phyloP scores from a whole-genome alignment of 1,140 invertebrate genomes.

The Pogonus chalceus region DNA sequence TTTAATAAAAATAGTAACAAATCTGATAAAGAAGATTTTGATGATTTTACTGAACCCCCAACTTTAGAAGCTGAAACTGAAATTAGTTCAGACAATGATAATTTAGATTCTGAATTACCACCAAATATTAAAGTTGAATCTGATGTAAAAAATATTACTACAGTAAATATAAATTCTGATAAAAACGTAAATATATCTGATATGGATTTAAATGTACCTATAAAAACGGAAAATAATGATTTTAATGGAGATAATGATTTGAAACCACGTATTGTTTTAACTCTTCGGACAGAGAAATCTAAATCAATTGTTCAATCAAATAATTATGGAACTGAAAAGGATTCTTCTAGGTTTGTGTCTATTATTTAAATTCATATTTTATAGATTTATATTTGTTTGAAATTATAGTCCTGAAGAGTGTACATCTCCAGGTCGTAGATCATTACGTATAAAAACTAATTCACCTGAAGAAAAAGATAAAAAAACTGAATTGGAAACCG shows the following conservation, averaged over 20 bases:
- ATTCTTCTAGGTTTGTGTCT: background rate
- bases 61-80: background rate
- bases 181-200: background rate
- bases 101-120: background rate
- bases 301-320: background rate
- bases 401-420: conserved; percentile 31
- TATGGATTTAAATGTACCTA: background rate
- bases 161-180: background rate
- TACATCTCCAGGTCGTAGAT: conserved; percentile 37
- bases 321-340: background rate
- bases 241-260: background rate
- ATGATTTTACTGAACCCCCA: background rate
- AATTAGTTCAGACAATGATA: background rate
- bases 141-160: background rate
- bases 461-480: conserved; percentile 29
- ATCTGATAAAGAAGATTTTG: background rate
- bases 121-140: background rate
- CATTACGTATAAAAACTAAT: conserved; percentile 36
- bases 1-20: background rate
- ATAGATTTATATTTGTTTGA: too few species aligned
- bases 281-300: conserved; percentile 39
- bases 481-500: conserved; percentile 21
- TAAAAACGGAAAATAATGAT: background rate
- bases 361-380: background rate
- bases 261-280: conserved; percentile 40